Base-by-base conservation (phyloP, 2,888 invertebrate species). In the Leptarthrus brevirostris region DNA sequence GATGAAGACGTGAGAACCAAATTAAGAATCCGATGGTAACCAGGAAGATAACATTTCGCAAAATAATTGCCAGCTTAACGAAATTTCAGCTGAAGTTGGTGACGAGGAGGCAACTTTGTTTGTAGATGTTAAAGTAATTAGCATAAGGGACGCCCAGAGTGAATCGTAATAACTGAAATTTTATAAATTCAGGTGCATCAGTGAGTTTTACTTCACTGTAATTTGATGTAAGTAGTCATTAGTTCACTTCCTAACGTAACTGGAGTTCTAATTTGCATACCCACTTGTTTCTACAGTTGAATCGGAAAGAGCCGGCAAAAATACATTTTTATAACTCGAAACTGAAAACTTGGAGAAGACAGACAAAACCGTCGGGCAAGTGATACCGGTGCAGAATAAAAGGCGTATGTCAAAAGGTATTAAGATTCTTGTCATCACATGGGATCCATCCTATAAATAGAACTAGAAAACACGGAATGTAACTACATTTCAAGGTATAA, bases 361-460 rank as follows among this genome's bases (percentile, higher is more conserved):
- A 18, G 18, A 18, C 20, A 14, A 20, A 49, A 49, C 40, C 40
- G 40, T 8, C 40, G 12, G n/a, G 12, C 49, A 49, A 20, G 49
- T 49, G 16, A 49, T 49, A 49, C 54, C 54, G 30, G 30, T 12
- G 52, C 6, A 24, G 54, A 24, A 54, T 54, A 24, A 54, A 54
- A 26, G 54, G 54, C 54, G 54, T 26, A 30, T 54, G 54, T 54
- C 54, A 54, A 54, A 18, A 54, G 54, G 14, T 26, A 54, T 54
- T 54, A 54, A 54, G 30, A 54, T 54, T 54, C 54, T 54, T 54
- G 54, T 54, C 54, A 54, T 54, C 54, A 54, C 26, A 24, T 24
- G 2, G 54, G 14, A 30, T 14, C 54, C 26, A 24, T 8, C 12
- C 54, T 54, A 54, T 54, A 54, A 16, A 26, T 54, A 54, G 54